Conservation (phyloP, 2,888 invertebrate species). For the Netelia virgata region DNA sequence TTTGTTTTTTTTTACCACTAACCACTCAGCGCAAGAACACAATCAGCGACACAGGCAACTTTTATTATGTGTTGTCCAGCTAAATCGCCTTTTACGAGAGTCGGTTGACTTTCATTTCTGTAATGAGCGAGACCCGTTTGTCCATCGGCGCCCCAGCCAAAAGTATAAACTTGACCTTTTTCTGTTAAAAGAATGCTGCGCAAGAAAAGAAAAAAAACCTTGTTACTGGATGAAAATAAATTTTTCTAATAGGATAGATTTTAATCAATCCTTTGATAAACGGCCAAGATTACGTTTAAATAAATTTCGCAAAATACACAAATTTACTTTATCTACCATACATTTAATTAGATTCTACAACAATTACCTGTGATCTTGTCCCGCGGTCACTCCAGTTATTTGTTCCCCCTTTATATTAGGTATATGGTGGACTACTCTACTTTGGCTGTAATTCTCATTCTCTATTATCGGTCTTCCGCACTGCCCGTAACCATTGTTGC, state of each 20-base stretch:
- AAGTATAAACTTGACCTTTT: conserved; percentile 93
- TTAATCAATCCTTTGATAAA: not conserved
- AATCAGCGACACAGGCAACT: conserved; percentile 93
- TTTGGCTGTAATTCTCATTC: conserved; percentile 91
- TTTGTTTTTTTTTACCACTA: conserved; percentile 63
- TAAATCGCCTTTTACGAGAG: conserved; percentile 92
- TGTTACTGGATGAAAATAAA: not conserved
- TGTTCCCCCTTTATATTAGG: conserved; percentile 87
- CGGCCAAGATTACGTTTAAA: too few species aligned
- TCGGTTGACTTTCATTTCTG: conserved; percentile 87
- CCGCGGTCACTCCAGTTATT: conserved; percentile 91
- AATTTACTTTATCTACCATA: too few species aligned
- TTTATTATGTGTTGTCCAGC: conserved; percentile 92
- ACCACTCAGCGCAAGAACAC: conserved; percentile 95
- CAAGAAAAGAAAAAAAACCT: conserved; percentile 69
- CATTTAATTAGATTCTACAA: not conserved
- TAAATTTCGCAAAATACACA: too few species aligned
- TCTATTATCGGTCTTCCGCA: conserved; percentile 93
- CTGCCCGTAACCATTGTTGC: conserved; percentile 97
- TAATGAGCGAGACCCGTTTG: conserved; percentile 94
- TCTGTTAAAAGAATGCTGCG: conserved; percentile 91
- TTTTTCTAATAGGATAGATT: not conserved
- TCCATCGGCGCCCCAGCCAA: conserved; percentile 98
- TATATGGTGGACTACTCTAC: conserved; percentile 89
- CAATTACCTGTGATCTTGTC: conserved; percentile 94